Percentiles rank a stretch among this genome's conserved stretches.
phyloP scores from a whole-genome alignment of 2,888 invertebrate genomes.

The Troides aeacus region DNA sequence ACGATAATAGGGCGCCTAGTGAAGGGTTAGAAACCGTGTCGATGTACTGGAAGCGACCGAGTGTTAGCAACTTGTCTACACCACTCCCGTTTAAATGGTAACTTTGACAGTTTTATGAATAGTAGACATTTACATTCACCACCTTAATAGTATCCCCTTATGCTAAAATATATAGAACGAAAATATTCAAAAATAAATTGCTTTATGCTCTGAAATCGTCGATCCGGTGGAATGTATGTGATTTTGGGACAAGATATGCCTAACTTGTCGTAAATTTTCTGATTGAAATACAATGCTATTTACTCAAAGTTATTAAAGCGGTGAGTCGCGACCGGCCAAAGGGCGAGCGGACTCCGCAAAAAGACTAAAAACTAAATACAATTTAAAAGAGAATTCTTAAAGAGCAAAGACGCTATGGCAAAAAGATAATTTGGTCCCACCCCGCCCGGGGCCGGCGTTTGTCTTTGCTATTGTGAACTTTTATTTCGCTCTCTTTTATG shows the following conservation, averaged over 20 bases:
- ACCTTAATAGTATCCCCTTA: background rate
- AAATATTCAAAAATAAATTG: background rate
- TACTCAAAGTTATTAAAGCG: constrained; percentile 65
- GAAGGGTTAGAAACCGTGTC: constrained; percentile 44
- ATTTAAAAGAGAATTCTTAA: constrained; percentile 78
- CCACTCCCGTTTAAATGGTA: background rate
- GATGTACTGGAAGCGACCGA: constrained; percentile 15
- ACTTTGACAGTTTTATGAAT: background rate
- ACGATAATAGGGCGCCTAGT: constrained; percentile 35
- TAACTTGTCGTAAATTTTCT: constrained; percentile 4
- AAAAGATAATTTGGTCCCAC: constrained; percentile 73
- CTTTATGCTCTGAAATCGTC: too few species aligned
- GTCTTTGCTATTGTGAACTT: constrained; percentile 77
- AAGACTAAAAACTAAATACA: constrained; percentile 73
- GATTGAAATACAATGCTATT: constrained; percentile 40
- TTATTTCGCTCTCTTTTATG: constrained; percentile 73
- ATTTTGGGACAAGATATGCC: background rate
- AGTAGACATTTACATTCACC: background rate
- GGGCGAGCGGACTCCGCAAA: constrained; percentile 62
- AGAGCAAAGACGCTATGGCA: constrained; percentile 68
- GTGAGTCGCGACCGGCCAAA: constrained; percentile 61
- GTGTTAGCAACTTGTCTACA: constrained; percentile 6
- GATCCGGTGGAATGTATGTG: background rate
- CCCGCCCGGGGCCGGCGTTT: constrained; percentile 65
- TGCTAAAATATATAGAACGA: background rate